Evolutionary conservation across 2,888 invertebrate genomes (phyloP), one percentile per base, ranked within the genome.

Genomic region (Stratiomys singularior): DNA sequence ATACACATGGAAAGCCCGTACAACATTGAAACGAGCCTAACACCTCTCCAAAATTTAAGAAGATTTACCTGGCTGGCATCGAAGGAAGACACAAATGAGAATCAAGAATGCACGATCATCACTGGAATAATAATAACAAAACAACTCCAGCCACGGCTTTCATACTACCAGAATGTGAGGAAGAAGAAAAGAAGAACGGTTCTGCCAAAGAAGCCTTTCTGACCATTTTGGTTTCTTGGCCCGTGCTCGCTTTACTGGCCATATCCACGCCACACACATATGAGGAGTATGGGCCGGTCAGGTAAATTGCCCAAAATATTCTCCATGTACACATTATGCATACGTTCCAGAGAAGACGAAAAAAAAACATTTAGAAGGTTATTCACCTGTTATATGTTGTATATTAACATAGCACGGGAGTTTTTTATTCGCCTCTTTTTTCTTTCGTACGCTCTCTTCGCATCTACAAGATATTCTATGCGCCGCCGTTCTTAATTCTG

Each of bases 151-250:
- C 63, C 15, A 27, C 9, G 63, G 37, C 5, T 37, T 37, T 15
- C 63, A 28, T 28, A 5, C 27, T n/a, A 63, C 25, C 11, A 23
- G 5, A 25, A 21, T 5, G 23, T 7, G 15, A 52, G 52, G 28
- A 30, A 15, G 13, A 21, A 37, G 44, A 67, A 67, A 23, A 67
- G 23, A 67, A 37, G 64, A 67, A n/a, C n/a, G n/a, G n/a, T n/a
- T n/a, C 21, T 37, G 13, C 44, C 37, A 37, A 69, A 52, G 27
- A 5, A 52, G 15, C 3, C 46, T 27, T 28, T 9, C 18, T 56
- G 56, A 46, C 56, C 71, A 72, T 72, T 56, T 72, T 56, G n/a
- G 71, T 46, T 72, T 72, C 71, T 72, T 72, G 71, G 52, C 71
- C 71, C 71, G 71, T 56, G 71, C 71, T 72, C 18, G 9, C 46